Evolutionary conservation across 2,797 vertebrate genomes (phyloP), one percentile per base, ranked within the genome.

Genomic region (Mycteria americana): DNA sequence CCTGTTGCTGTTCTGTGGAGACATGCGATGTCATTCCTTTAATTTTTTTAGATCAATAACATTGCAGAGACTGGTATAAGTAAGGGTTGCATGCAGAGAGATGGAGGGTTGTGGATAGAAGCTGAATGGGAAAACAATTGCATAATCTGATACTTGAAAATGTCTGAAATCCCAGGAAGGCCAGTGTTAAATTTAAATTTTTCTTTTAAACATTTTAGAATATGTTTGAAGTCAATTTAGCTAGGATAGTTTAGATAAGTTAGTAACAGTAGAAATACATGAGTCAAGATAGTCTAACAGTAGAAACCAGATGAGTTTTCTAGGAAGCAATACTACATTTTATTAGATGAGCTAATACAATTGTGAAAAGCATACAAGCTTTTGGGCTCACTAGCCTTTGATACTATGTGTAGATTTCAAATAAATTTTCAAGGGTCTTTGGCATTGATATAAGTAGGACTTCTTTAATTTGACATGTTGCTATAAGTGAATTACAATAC

Each of bases 1-100:
- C 96, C 95, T 92, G 67, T 70, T 95, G n/a, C 68, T 82, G 45
- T 41, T 81, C 41, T 69, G 16, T 75, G 76, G 43, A 93, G 59
- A 81, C 67, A n/a, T 15, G 19, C 3, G 0, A 18, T 72, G 37
- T 35, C 18, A 72, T 89, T 87, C 79, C 56, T 91, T 53, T 33
- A 25, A 17, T 16, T 60, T 62, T 90, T 91, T 85, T 46, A 67
- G 45, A 50, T 68, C 46, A 51, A 7, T 83, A 72, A 43, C 9
- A 9, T 75, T 37, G 15, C 59, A 68, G 87, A n/a, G 41, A 41
- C 41, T 35, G 7, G 10, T 59, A 11, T 56, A 80, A 48, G 39
- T 78, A 37, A 65, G 67, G 28, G 18, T 67, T 53, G 31, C 17
- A 10, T 18, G 9, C 50, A 65, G 72, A 57, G 56, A 70, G 76